Conservation (phyloP, 2,113 vertebrate species). For the Takifugu flavidus region DNA sequence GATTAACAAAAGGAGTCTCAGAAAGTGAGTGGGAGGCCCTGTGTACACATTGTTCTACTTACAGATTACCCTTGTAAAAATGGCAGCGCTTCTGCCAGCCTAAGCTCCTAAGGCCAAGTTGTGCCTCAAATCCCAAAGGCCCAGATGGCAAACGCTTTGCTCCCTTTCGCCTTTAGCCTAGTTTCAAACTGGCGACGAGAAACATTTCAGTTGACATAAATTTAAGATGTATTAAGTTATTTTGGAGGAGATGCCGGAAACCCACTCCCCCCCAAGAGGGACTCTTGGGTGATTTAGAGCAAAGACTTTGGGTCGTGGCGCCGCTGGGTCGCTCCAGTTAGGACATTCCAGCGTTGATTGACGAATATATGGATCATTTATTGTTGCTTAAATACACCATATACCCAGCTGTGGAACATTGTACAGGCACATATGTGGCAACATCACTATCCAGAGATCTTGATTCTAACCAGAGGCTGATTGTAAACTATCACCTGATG, state of each 20-base stretch:
- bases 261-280: no score
- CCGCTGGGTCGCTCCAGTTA: no score
- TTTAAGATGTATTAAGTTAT: not conserved
- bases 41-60: constrained; percentile 19
- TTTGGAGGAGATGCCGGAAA: no score
- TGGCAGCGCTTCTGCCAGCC: constrained; percentile 30
- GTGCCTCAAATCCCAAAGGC: constrained; percentile 43
- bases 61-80: constrained; percentile 34
- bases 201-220: constrained; percentile 2
- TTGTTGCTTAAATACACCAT: not conserved
- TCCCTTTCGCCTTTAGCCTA: constrained; percentile 26
- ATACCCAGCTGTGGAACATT: no score
- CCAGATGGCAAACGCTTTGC: constrained; percentile 47
- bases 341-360: no score
- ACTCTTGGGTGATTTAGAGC: no score
- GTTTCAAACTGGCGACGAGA: constrained; percentile 8
- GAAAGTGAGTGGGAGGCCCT: not conserved
- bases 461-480: constrained; percentile 6
- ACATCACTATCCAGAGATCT: not conserved
- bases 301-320: no score
- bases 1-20: not conserved
- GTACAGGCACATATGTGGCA: not conserved
- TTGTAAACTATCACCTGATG: not conserved
- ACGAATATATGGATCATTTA: no score
- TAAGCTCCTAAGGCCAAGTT: constrained; percentile 52